A percentile compares a stretch with the other conserved stretches of the same genome.
Evolutionary conservation across 2,888 invertebrate genomes (phyloP).

Genomic region (Rhamnusium bicolor): DNA sequence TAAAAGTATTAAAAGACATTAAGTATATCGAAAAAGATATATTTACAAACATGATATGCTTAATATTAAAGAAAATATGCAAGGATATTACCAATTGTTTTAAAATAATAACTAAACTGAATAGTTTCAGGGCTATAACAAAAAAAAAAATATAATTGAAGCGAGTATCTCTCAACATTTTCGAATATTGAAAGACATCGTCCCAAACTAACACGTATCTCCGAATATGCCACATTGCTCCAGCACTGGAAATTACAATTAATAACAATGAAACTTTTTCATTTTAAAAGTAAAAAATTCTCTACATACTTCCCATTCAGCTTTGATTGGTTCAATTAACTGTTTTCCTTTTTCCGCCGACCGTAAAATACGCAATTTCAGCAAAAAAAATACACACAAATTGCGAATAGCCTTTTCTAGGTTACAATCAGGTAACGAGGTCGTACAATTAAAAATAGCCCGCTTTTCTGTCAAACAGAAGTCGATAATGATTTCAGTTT

Average conservation of each 20-base stretch:
- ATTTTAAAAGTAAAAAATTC: constrained; percentile 1
- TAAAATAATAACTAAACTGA: no score
- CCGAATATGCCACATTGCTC: background rate
- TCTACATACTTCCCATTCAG: background rate
- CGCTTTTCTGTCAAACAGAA: constrained; percentile 35
- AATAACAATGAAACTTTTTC: background rate
- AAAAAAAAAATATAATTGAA: no score
- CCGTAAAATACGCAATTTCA: constrained; percentile 13
- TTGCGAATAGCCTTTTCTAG: constrained; percentile 9
- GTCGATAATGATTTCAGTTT: constrained; percentile 42
- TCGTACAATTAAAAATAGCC: constrained; percentile 42
- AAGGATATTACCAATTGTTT: no score
- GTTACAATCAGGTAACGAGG: background rate
- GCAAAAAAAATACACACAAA: constrained; percentile 9
- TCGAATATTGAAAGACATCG: no score
- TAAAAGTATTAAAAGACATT: no score
- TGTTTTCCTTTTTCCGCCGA: constrained; percentile 5
- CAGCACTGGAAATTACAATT: background rate
- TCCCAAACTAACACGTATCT: no score
- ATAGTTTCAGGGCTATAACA: no score
- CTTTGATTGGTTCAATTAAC: constrained; percentile 13
- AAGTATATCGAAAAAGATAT: no score
- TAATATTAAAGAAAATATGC: no score
- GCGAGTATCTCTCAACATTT: no score
- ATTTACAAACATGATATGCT: no score